Evolutionary conservation across 2,113 vertebrate genomes (phyloP).

Genomic region (Clarias macrocephalus): DNA sequence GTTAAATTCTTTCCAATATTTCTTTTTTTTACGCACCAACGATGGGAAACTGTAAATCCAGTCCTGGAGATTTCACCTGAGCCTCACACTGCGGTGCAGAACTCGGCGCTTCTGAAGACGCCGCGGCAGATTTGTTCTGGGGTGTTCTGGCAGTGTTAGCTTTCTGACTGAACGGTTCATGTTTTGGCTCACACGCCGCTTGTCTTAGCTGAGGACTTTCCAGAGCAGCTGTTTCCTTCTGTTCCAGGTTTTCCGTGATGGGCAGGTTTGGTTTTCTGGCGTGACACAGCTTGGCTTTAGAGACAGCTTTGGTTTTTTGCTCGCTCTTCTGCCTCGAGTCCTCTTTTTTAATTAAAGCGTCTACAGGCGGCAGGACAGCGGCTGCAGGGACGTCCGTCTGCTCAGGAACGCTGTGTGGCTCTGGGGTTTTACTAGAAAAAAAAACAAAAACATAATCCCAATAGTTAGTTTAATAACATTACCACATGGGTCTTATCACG

Average conservation of each 20-base stretch:
- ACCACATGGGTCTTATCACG: background rate
- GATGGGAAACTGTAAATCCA: slow-evolving; percentile 45
- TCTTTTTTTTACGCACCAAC: slow-evolving; percentile 54
- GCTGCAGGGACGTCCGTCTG: background rate
- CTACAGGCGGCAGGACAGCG: background rate
- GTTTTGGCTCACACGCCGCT: slow-evolving; percentile 10
- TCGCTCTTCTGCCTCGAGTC: background rate
- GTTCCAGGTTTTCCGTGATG: slow-evolving; percentile 17
- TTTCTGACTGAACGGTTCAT: background rate
- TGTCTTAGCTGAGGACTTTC: background rate
- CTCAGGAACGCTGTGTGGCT: background rate
- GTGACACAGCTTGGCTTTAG: background rate
- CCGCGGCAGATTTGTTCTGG: background rate
- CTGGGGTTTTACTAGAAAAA: background rate
- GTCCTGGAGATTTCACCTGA: background rate
- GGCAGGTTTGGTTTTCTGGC: slow-evolving; percentile 6
- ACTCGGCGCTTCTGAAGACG: background rate
- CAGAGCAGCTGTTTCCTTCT: slow-evolving; percentile 17
- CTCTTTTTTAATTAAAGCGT: background rate
- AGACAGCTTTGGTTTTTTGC: background rate
- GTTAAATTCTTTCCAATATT: no score
- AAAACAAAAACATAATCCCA: background rate
- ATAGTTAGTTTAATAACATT: background rate
- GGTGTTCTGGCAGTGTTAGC: background rate
- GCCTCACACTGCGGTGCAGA: background rate